Percentiles rank a stretch among this genome's conserved stretches.
These are phyloP conservation scores for Achroia grisella DNA, from an alignment of 1,140 invertebrate genomes.

Conservation along the genomic window DNA sequence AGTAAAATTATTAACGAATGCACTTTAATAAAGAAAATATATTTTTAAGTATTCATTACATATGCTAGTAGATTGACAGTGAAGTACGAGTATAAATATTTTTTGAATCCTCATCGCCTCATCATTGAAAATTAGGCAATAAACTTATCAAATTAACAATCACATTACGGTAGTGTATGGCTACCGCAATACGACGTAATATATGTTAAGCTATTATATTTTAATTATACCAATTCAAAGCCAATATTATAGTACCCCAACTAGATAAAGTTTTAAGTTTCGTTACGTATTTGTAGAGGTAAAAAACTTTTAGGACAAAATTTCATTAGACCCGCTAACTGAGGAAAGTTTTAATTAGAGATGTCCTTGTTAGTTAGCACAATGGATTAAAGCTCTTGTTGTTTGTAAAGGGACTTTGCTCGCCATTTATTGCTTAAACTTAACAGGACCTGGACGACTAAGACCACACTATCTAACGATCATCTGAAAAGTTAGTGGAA, in stretches of 20 bases:
- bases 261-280: constrained; percentile 4
- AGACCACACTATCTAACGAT: background rate
- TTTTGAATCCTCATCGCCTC: too few species aligned
- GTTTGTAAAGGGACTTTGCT: constrained; percentile 1
- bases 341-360: constrained; percentile 24
- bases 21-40: too few species aligned
- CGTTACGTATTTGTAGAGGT: background rate
- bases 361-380: constrained; percentile 19
- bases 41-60: too few species aligned
- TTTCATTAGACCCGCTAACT: constrained; percentile 14
- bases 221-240: background rate
- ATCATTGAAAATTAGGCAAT: too few species aligned
- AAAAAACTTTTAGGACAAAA: constrained; percentile 14
- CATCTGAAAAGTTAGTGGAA: background rate
- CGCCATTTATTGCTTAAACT: too few species aligned
- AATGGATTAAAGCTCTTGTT: constrained; percentile 8
- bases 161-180: background rate
- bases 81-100: too few species aligned
- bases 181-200: too few species aligned
- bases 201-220: background rate
- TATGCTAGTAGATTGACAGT: too few species aligned
- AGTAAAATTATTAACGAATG: too few species aligned
- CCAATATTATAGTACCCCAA: too few species aligned
- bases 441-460: background rate
- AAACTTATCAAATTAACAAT: background rate